Base-by-base conservation (phyloP, 1,140 invertebrate genomes). In the Caenorhabditis inopinata region DNA sequence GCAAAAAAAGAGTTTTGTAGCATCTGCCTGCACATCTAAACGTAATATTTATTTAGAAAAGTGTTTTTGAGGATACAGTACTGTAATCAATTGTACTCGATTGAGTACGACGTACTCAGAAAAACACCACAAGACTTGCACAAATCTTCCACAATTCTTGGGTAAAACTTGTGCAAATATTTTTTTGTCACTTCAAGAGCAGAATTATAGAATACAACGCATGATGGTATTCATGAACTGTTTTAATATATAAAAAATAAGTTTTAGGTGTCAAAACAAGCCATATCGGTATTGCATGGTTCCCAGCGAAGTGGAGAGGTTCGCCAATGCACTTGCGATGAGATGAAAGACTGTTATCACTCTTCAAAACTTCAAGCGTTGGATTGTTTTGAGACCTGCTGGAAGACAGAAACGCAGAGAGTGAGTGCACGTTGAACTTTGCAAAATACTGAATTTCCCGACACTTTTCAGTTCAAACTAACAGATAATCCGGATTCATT, bases 291-390 rank as follows among this genome's bases (percentile, higher is more conserved):
- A 21, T 25, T 68, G 7, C 58, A 68, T 42, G 58, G 58, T 29
- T 68, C 58, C 12, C 58, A 68, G 9, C 4, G 58, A 68, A 68
- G 16, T 42, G 58, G 58, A 18, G 58, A 68, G 32, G 58, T 68
- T 9, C 11, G 58, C 18, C 58, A 68, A 18, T 68, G 58, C 23
- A 68, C 58, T 7, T 68, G 58, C 38, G 58, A 68, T 21, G 58
- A 68, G 32, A 68, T 68, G 58, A 68, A 68, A 21, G 58, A 68
- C 32, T 68, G 58, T 18, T 68, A 68, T 38, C 58, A 68, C 21
- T 42, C 32, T 6, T 68, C 58, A 11, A 68, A 68, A 38, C 58
- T 68, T 12, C 58, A 68, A 38, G 58, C 58, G 7, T 38, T 68
- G 9, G 58, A 68, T 29, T 68, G 58, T 21, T 68, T 68, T 21